Evolutionary conservation across 2,888 invertebrate genomes (phyloP), one percentile per base, ranked within the genome.

Genomic region (Eudasyphora cyanicolor): DNA sequence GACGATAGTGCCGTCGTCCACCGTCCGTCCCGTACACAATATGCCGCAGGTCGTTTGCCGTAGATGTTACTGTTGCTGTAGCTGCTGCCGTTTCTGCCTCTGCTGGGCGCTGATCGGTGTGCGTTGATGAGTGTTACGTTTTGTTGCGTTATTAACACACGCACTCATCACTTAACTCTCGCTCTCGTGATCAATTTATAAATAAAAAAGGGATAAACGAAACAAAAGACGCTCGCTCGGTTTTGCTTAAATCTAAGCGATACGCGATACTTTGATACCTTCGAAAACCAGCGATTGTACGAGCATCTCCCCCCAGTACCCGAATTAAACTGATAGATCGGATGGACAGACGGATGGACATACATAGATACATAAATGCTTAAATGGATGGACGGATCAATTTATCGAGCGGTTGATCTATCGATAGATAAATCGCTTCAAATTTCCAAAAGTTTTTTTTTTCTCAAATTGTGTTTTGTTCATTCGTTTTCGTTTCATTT

Each of bases 151-250:
- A 81, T 78, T 84, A 81, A 81, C 78, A 79, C 81, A 81, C 78
- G 81, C 84, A 84, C 81, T 84, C 84, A 79, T 79, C 84, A 84
- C 84, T 84, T 84, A 81, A 79, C 81, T 81, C 62, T 29, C 27
- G 73, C 71, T 76, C 84, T 81, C 76, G 60, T 49, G 76, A 76
- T 76, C 84, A 81, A 84, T 84, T 81, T 81, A 79, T 69, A 81
- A 60, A n/a, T 19, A 4, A 42, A 67, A 67, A 67, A 71, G 49
- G 49, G 54, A 77, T 38, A 70, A n/a, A 17, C 19, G 38, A 64
- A 62, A 76, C 2, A 42, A 57, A 69, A 54, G 19, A 32, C 45
- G 67, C 42, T n/a, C n/a, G n/a, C n/a, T n/a, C n/a, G n/a, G n/a
- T n/a, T n/a, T n/a, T n/a, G n/a, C n/a, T 42, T 35, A 79, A 76